These are phyloP conservation scores for Heliconius sara DNA, from an alignment of 2,888 invertebrate genomes.

Conservation along the genomic window DNA sequence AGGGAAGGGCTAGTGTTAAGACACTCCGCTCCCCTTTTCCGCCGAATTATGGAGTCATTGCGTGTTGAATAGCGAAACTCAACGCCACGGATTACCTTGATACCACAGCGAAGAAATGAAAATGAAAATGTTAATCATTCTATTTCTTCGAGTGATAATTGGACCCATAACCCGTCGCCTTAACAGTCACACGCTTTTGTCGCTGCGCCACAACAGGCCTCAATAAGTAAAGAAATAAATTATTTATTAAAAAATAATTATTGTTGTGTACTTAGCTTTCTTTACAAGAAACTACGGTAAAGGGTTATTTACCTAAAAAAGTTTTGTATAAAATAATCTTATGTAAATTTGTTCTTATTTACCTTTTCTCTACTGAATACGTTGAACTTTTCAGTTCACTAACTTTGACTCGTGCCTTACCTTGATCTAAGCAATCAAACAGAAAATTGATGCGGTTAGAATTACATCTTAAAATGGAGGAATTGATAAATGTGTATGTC, in stretches of 20 bases:
- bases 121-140: neutral
- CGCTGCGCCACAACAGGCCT: no score
- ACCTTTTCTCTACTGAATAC: slow-evolving; percentile 13
- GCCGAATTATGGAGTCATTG: neutral
- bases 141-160: neutral
- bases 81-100: neutral
- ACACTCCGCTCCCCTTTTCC: neutral
- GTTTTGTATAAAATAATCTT: neutral
- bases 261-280: no score
- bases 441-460: slow-evolving; percentile 77
- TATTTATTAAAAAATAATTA: no score
- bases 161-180: no score
- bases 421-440: slow-evolving; percentile 68
- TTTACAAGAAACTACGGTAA: no score
- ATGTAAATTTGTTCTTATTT: neutral
- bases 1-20: neutral
- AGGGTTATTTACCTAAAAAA: neutral
- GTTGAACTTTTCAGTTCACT: slow-evolving; percentile 58
- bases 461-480: slow-evolving; percentile 59
- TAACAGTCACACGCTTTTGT: no score
- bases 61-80: neutral
- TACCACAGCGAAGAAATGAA: no score
- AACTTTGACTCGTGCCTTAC: slow-evolving; percentile 74
- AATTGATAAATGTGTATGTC: slow-evolving; percentile 63
- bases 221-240: no score